Percentiles rank a stretch among this genome's conserved stretches.
These are phyloP conservation scores for Apamea crenata DNA, from an alignment of 2,888 invertebrate species.

Conservation along the genomic window DNA sequence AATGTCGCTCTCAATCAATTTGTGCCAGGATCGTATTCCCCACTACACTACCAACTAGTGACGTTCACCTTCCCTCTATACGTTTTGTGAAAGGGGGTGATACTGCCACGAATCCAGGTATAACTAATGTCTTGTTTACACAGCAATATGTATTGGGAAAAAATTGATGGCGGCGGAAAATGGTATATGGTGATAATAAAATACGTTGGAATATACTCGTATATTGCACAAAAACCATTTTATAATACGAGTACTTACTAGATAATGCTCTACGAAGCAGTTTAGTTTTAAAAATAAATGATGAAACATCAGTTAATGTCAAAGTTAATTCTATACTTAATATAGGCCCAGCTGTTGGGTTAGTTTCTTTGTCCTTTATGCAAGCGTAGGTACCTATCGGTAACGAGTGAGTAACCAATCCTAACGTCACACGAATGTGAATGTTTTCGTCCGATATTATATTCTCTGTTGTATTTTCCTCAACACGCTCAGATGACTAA, in stretches of 20 bases:
- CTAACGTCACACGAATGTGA: conserved; percentile 63
- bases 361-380: conserved; percentile 34
- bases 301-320: not conserved
- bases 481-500: conserved; percentile 78
- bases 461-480: conserved; percentile 81
- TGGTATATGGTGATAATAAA: conserved; percentile 23
- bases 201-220: not conserved
- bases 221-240: not conserved
- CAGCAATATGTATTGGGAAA: conserved; percentile 45
- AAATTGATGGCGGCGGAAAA: conserved; percentile 30
- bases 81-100: conserved; percentile 63
- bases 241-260: not conserved
- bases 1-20: conserved; percentile 91
- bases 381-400: conserved; percentile 26
- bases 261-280: conserved; percentile 1
- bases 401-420: conserved; percentile 63
- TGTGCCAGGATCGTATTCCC: conserved; percentile 88
- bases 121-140: conserved; percentile 65
- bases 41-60: conserved; percentile 77
- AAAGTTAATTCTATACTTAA: not conserved
- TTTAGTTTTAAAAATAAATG: not conserved
- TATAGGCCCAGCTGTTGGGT: conserved; percentile 2
- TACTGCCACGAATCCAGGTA: conserved; percentile 59
- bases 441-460: conserved; percentile 63
- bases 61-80: conserved; percentile 75